Evolutionary conservation across 2,888 invertebrate genomes (phyloP), one percentile per base, ranked within the genome.

Genomic region (Cotesia congregata): DNA sequence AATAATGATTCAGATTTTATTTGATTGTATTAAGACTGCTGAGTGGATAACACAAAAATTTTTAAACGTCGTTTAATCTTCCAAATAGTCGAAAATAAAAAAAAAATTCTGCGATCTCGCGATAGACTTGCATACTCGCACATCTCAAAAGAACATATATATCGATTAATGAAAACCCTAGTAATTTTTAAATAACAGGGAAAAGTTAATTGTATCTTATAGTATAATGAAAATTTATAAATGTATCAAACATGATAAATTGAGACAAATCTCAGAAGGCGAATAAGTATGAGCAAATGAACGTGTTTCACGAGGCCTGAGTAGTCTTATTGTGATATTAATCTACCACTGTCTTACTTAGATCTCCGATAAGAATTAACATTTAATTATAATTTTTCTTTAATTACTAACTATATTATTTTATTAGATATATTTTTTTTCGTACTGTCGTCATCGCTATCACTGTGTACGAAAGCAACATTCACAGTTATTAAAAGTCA

Each of bases 241-340:
- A 50, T 50, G 50, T 50, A 50, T 50, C 50, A 50, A 50, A 50
- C 12, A 12, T 50, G 50, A 50, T 50, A 12, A 50, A 50, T 50
- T 12, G 50, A 50, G 50, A 50, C 50, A 50, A 50, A 50, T 12
- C 75, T 70, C 40, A 67, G 77, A 78, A 64, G 64, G 75, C 72
- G 59, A 77, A 77, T 39, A n/a, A 65, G 67, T 65, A 40, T 30
- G 60, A 73, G 59, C 60, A 69, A 59, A 76, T 75, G 69, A 83
- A 80, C 78, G 80, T 81, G 82, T 85, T 86, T 85, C 82, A 84
- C 85, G 88, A 88, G 89, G 89, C 89, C 89, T 88, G 89, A 88
- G 88, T 89, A 89, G 89, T 89, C 89, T 88, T 89, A 89, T 89
- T 89, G 89, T 89, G 89, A 89, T 89, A 89, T 89, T 89, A 89